phyloP scores from a whole-genome alignment of 2,888 invertebrate genomes.

The Drosophila rellima region DNA sequence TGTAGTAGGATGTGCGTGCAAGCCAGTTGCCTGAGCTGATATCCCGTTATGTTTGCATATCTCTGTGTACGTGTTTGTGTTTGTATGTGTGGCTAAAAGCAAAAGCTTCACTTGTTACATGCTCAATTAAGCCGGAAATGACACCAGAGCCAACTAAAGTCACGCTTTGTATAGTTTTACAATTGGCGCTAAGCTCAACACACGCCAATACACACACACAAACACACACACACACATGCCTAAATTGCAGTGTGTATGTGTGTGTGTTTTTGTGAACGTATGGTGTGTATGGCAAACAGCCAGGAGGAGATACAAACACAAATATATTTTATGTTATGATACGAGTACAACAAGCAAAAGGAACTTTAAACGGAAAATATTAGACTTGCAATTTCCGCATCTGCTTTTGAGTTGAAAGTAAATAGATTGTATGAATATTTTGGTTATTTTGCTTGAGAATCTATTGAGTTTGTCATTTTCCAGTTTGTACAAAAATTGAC shows the following conservation, averaged over 20 bases:
- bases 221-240: conserved; percentile 2
- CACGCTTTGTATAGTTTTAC: conserved; percentile 71
- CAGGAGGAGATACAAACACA: conserved; percentile 22
- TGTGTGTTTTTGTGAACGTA: background rate
- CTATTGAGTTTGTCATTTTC: conserved; percentile 12
- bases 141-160: conserved; percentile 77
- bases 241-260: conserved; percentile 1
- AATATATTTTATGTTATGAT: conserved; percentile 15
- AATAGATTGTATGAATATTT: conserved; percentile 8
- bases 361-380: conserved; percentile 32
- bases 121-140: conserved; percentile 79
- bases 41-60: conserved; percentile 58
- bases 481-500: conserved; percentile 8
- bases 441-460: conserved; percentile 5
- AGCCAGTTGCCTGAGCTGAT: conserved; percentile 28
- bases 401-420: conserved; percentile 24
- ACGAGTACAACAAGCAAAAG: conserved; percentile 10
- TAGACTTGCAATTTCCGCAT: conserved; percentile 41
- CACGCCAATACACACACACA: conserved; percentile 12
- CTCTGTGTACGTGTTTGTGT: conserved; percentile 25
- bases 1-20: conserved; percentile 35
- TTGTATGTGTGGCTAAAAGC: conserved; percentile 51
- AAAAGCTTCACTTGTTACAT: conserved; percentile 74
- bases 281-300: conserved; percentile 39
- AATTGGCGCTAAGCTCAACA: conserved; percentile 40